These are phyloP conservation scores for Drosophila neocordata DNA, from an alignment of 1,140 invertebrate species.

Conservation along the genomic window DNA sequence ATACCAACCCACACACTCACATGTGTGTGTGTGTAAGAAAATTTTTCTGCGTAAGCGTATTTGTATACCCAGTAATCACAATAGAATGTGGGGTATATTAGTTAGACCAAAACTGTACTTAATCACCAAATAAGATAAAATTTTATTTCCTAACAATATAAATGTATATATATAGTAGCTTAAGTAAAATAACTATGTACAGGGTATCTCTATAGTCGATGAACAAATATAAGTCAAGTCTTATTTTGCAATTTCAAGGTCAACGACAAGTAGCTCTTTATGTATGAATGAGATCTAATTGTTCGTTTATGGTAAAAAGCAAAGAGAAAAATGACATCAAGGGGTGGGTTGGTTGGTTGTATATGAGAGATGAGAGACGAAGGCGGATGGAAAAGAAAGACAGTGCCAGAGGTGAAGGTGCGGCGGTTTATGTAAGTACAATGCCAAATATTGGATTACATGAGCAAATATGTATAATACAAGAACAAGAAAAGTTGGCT, in stretches of 20 bases:
- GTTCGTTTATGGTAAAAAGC: conserved; percentile 43
- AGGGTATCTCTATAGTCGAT: neutral
- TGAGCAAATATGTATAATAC: neutral
- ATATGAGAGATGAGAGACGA: too few species aligned
- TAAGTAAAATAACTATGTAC: too few species aligned
- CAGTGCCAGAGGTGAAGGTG: conserved; percentile 3
- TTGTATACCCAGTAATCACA: conserved; percentile 25
- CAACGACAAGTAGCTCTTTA: conserved; percentile 71
- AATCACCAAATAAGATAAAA: too few species aligned
- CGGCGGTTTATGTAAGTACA: conserved; percentile 48
- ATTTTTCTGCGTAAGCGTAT: conserved; percentile 54
- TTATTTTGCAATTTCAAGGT: conserved; percentile 61
- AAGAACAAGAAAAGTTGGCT: neutral
- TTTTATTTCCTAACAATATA: too few species aligned
- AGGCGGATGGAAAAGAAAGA: too few species aligned
- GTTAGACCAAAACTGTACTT: too few species aligned
- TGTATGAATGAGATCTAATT: conserved; percentile 78
- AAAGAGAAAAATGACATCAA: neutral
- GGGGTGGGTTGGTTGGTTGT: neutral
- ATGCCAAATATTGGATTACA: conserved; percentile 57
- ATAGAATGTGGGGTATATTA: neutral
- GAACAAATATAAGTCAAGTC: conserved; percentile 5
- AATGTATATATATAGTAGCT: too few species aligned
- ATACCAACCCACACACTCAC: conserved; percentile 8
- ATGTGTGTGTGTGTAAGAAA: conserved; percentile 9